A percentile compares a stretch with the other conserved stretches of the same genome.
phyloP scores from a whole-genome alignment of 2,888 invertebrate species.

The Pristionchus exspectatus region DNA sequence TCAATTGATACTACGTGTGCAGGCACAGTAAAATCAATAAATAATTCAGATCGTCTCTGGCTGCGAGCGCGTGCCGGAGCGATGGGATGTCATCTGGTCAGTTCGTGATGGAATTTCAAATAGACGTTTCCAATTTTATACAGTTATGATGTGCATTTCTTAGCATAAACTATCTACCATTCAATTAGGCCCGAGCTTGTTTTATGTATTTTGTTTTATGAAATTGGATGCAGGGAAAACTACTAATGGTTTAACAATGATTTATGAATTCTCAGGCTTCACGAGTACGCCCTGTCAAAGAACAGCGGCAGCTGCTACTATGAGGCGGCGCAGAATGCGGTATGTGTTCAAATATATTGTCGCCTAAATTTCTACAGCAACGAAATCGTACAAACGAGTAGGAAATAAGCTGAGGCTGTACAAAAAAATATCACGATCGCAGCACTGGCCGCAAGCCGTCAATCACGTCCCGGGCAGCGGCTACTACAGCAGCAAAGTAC shows the following conservation, averaged over 20 bases:
- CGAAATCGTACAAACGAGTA: too few relatives aligned
- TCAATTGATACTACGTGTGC: not conserved
- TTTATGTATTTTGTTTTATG: too few relatives aligned
- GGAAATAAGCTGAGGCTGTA: too few relatives aligned
- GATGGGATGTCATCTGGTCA: conserved; percentile 92
- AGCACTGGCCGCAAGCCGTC: conserved; percentile 85
- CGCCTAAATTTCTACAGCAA: not conserved
- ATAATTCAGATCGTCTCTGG: conserved; percentile 58
- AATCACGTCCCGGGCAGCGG: conserved; percentile 97
- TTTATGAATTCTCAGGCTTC: not conserved
- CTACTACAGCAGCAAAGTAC: conserved; percentile 91
- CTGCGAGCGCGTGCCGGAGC: conserved; percentile 73
- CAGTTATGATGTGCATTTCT: too few relatives aligned
- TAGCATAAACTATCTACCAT: too few relatives aligned
- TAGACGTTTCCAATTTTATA: too few relatives aligned
- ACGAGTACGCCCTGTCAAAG: conserved; percentile 50
- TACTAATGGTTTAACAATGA: too few relatives aligned
- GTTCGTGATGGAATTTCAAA: conserved; percentile 78
- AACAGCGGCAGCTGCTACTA: conserved; percentile 34
- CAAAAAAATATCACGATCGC: not conserved
- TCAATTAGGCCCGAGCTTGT: too few relatives aligned
- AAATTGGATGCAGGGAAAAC: too few relatives aligned
- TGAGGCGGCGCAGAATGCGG: conserved; percentile 7
- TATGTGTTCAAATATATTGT: not conserved
- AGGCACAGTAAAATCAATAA: not conserved